These are phyloP conservation scores for Mamestra brassicae DNA, from an alignment of 2,888 invertebrate genomes.

Conservation along the genomic window DNA sequence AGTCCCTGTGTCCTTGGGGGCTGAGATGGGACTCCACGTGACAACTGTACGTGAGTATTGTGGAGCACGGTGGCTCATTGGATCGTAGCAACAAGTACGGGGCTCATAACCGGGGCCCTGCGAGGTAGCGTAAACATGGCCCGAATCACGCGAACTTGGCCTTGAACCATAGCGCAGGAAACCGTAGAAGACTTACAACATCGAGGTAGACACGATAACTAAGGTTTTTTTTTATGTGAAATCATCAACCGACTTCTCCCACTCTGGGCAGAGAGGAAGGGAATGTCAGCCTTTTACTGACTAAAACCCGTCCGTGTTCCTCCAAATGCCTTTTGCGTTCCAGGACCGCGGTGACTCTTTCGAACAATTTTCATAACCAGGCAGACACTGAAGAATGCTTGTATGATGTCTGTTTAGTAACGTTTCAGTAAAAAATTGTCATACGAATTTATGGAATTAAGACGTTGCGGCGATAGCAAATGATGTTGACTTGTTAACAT, in stretches of 20 bases:
- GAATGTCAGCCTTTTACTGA: too few species aligned
- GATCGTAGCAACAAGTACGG: slow-evolving; percentile 38
- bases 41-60: slow-evolving; percentile 23
- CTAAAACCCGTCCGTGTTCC: too few species aligned
- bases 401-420: neutral
- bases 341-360: too few species aligned
- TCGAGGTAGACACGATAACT: too few species aligned
- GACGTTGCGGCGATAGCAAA: neutral
- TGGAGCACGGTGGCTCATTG: neutral
- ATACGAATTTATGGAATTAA: neutral
- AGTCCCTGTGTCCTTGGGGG: neutral
- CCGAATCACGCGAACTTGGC: slow-evolving; percentile 4
- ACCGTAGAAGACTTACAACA: neutral
- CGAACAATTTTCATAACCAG: too few species aligned
- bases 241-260: too few species aligned
- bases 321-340: too few species aligned
- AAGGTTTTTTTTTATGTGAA: too few species aligned
- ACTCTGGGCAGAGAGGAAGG: too few species aligned
- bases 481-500: too few species aligned
- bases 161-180: slow-evolving; percentile 21
- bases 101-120: neutral
- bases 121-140: slow-evolving; percentile 6
- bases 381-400: neutral
- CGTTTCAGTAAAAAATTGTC: neutral
- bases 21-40: neutral